A percentile compares a stretch with the other conserved stretches of the same genome.
Conservation (phyloP, 2,797 vertebrate genomes). For the Coregonus ussuriensis region DNA sequence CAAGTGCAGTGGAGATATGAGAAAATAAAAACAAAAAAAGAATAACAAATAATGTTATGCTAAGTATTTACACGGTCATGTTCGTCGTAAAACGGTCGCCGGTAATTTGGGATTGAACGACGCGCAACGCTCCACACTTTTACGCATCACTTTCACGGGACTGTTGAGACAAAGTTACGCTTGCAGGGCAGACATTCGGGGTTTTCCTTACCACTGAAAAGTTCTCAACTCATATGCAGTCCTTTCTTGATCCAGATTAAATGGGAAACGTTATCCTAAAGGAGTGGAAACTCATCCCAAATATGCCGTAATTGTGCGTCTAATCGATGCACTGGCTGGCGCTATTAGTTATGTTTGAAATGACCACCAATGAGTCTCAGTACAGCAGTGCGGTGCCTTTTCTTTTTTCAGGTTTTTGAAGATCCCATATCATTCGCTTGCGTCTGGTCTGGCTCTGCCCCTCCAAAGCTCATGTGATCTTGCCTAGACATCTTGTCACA, state of each 20-base stretch:
- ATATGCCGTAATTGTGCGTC: slow-evolving; percentile 12
- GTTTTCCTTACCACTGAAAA: not conserved
- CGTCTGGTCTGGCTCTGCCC: slow-evolving; percentile 11
- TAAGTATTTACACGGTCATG: slow-evolving; percentile 26
- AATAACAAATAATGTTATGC: not conserved
- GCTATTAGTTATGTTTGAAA: not conserved
- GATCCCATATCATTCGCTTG: not conserved
- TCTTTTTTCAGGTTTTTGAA: not conserved
- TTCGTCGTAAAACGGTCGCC: not conserved
- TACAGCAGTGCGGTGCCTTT: not conserved
- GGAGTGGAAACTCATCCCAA: not conserved
- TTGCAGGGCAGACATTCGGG: not conserved
- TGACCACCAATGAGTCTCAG: not conserved
- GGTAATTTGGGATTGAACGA: not conserved
- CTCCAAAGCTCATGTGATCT: not conserved
- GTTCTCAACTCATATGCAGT: not conserved
- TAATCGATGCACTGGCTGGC: not conserved
- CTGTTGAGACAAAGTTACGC: not conserved
- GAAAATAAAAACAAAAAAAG: not conserved
- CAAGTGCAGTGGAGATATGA: not conserved
- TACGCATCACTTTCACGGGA: slow-evolving; percentile 14
- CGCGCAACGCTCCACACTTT: slow-evolving; percentile 6
- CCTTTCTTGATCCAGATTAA: not conserved
- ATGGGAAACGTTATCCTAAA: not conserved
- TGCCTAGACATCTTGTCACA: too few species aligned